phyloP scores from a whole-genome alignment of 2,888 invertebrate species.

The Diachrysia chrysitis region DNA sequence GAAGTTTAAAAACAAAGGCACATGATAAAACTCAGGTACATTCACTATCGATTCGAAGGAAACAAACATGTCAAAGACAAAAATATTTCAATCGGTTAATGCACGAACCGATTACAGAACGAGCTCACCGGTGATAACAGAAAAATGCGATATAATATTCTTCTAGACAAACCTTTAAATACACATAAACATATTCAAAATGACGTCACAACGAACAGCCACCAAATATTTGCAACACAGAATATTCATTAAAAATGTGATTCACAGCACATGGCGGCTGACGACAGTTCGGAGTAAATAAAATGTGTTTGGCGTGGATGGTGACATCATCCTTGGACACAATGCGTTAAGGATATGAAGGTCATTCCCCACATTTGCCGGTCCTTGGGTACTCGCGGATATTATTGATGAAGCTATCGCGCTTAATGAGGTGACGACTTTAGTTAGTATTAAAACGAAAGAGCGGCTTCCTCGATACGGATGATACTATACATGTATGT shows the following conservation, averaged over 20 bases:
- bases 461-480: conserved; percentile 11
- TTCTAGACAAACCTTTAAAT: conserved; percentile 31
- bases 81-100: conserved; percentile 62
- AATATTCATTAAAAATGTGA: conserved; percentile 50
- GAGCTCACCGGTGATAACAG: conserved; percentile 65
- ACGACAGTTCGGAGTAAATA: conserved; percentile 54
- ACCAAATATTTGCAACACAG: conserved; percentile 55
- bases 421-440: conserved; percentile 28
- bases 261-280: conserved; percentile 60
- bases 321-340: conserved; percentile 66
- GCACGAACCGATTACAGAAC: conserved; percentile 65
- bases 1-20: background rate
- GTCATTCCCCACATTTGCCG: conserved; percentile 55
- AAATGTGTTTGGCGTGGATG: conserved; percentile 51
- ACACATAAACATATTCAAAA: conserved; percentile 11
- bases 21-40: background rate
- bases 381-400: conserved; percentile 34
- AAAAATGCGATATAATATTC: conserved; percentile 67
- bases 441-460: conserved; percentile 15
- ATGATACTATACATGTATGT: too few species aligned
- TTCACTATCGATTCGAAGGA: conserved; percentile 8
- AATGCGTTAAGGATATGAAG: conserved; percentile 61
- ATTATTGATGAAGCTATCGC: conserved; percentile 23
- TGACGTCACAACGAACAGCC: conserved; percentile 24
- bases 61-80: conserved; percentile 34